Evolutionary conservation across 2,113 vertebrate species (phyloP), one percentile per base, ranked within the genome.

Genomic region (Oryzias celebensis): DNA sequence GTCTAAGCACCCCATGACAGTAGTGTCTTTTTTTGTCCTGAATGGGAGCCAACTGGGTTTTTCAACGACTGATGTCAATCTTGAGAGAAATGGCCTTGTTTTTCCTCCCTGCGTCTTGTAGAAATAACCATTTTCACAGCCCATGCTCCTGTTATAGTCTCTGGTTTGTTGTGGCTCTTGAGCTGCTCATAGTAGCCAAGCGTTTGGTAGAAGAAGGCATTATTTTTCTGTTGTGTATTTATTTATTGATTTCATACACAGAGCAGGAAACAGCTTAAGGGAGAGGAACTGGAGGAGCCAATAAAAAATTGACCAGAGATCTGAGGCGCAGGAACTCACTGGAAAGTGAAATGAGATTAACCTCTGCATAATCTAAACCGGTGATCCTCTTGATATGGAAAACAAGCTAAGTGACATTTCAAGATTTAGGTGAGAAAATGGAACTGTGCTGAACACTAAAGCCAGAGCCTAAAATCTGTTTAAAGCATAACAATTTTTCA

Each of bases 171-270:
- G 54, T 61, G 65, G 70, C 48, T 55, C 62, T 62, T 71, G 73
- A 68, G 69, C 57, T 70, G 59, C 42, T 73, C 23, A 56, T 52
- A 60, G 46, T 56, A 50, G 49, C 62, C 26, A 52, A 59, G 57
- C 60, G 71, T 58, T 81, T 80, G 75, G 64, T 15, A 50, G 43
- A 75, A 36, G 51, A 45, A 57, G 17, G 52, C 31, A 36, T 63
- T 36, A 36, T 36, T 68, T 81, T 73, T 28, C n/a, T 36, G 14
- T 51, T 53, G 51, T 73, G 66, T 74, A 70, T 80, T 81, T 36
- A 36, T 36, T 76, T 58, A 87, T 85, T 64, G 80, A 87, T 89
- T 83, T 83, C 51, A 65, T 62, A 66, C 68, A 81, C 84, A 81
- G 71, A 78, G 73, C 57, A 62, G 71, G 62, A 77, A 83, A 75